These are phyloP conservation scores for Sarcoramphus papa DNA, from an alignment of 2,797 vertebrate species.

Conservation along the genomic window DNA sequence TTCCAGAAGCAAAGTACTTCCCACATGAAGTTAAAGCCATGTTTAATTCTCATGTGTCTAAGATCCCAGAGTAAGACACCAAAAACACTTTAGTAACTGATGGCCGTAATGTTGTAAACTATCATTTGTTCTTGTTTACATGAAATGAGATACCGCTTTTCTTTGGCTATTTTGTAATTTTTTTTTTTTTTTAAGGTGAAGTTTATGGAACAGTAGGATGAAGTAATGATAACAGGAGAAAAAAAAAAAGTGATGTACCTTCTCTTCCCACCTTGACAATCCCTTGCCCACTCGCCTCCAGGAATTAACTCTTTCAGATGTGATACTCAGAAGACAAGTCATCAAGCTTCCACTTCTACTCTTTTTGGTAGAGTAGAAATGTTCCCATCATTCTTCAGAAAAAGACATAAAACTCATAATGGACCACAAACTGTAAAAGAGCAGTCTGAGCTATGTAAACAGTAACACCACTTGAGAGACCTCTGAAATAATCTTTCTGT, in stretches of 20 bases:
- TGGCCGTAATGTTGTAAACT: neutral
- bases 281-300: neutral
- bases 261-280: neutral
- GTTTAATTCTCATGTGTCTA: neutral
- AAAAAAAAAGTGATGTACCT: neutral
- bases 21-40: neutral
- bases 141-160: neutral
- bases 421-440: neutral
- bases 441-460: neutral
- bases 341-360: neutral
- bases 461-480: neutral
- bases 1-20: neutral
- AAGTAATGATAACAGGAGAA: neutral
- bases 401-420: neutral
- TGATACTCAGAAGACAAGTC: neutral
- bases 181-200: neutral
- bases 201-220: neutral
- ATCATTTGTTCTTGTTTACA: neutral
- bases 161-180: neutral
- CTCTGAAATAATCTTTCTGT: neutral
- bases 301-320: neutral
- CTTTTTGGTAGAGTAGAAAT: neutral
- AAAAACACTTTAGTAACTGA: neutral
- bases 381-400: neutral
- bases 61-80: neutral